Conservation (phyloP, 2,797 vertebrate species). For the Amblyopsis hoosieri region DNA sequence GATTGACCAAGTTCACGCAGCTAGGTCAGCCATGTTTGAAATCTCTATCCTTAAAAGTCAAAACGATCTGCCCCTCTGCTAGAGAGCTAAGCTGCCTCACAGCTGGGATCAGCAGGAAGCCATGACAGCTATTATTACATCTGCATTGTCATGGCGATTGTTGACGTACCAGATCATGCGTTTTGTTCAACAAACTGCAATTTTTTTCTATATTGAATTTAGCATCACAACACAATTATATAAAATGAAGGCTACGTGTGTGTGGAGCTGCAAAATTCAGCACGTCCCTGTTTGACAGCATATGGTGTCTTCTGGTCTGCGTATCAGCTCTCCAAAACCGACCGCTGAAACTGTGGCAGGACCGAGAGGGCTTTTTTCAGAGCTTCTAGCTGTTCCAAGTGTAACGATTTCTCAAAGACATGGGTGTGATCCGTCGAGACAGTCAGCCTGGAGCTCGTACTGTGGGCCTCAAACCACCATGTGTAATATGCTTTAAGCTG, state of each 20-base stretch:
- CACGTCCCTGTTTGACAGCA: constrained; percentile 36
- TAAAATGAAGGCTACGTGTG: constrained; percentile 58
- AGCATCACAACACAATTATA: constrained; percentile 34
- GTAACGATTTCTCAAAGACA: too few species aligned
- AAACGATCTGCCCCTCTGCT: not conserved
- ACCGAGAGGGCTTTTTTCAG: constrained; percentile 26
- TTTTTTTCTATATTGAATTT: constrained; percentile 1
- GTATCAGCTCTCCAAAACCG: constrained; percentile 45
- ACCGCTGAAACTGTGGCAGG: constrained; percentile 51
- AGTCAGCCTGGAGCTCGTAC: too few species aligned
- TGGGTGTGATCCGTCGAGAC: too few species aligned
- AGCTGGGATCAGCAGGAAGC: not conserved
- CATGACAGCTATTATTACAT: too few species aligned
- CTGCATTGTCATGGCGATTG: too few species aligned
- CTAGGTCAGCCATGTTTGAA: constrained; percentile 45
- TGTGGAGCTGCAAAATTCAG: constrained; percentile 27
- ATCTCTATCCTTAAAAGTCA: constrained; percentile 22
- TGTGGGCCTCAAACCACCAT: too few species aligned
- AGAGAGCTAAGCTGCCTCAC: not conserved
- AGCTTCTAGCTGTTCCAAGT: not conserved
- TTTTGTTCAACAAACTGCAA: not conserved
- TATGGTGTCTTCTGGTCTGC: constrained; percentile 49
- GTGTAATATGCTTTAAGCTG: too few species aligned
- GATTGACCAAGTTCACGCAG: constrained; percentile 39
- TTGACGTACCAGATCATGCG: not conserved